Percentiles rank a stretch among this genome's conserved stretches.
These are phyloP conservation scores for Drosophila malerkotliana DNA, from an alignment of 1,140 invertebrate genomes.

Conservation along the genomic window DNA sequence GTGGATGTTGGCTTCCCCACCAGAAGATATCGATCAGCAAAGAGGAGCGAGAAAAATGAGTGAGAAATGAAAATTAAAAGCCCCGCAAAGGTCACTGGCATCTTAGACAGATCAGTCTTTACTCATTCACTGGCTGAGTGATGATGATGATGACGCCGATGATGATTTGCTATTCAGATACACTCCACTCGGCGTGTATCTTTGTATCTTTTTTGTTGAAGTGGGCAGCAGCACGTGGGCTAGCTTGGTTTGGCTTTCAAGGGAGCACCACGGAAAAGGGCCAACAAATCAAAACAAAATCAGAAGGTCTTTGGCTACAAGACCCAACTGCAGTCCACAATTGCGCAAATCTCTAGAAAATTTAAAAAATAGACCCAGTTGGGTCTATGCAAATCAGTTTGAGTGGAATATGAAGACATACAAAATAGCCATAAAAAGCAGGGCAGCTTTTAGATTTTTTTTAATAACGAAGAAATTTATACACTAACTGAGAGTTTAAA, in stretches of 20 bases:
- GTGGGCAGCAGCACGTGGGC: constrained; percentile 66
- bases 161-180: constrained; percentile 42
- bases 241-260: constrained; percentile 34
- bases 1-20: constrained; percentile 19
- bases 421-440: constrained; percentile 8
- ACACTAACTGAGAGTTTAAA: background rate
- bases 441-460: background rate
- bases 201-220: constrained; percentile 20
- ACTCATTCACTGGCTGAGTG: constrained; percentile 12
- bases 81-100: constrained; percentile 75
- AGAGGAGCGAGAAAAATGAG: constrained; percentile 50
- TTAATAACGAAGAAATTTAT: background rate
- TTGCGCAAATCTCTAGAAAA: constrained; percentile 50
- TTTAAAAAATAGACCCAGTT: constrained; percentile 9
- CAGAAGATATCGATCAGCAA: constrained; percentile 53
- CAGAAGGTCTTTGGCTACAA: constrained; percentile 4
- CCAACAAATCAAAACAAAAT: constrained; percentile 52
- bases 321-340: constrained; percentile 51
- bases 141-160: constrained; percentile 52
- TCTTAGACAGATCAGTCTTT: constrained; percentile 30
- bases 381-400: constrained; percentile 55
- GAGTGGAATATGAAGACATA: constrained; percentile 22
- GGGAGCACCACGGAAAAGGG: constrained; percentile 25
- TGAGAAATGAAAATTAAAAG: constrained; percentile 39
- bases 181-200: constrained; percentile 8